Conservation (phyloP, 1,140 invertebrate species). For the Drosophila navojoa region DNA sequence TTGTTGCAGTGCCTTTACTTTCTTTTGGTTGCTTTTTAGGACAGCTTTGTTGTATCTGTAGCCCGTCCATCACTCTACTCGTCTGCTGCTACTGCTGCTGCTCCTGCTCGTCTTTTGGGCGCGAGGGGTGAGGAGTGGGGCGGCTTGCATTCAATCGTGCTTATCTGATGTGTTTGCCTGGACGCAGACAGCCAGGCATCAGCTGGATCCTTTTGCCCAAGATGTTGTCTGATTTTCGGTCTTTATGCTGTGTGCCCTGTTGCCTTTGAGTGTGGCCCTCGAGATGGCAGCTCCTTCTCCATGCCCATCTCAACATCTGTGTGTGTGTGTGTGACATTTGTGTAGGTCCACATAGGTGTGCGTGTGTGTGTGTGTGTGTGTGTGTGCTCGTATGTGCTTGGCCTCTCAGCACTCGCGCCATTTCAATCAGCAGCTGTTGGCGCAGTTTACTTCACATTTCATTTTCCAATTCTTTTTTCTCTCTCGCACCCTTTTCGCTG, state of each 20-base stretch:
- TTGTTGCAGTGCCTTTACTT: conserved; percentile 42
- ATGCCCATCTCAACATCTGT: not conserved
- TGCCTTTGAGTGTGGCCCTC: conserved; percentile 50
- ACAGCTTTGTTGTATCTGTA: conserved; percentile 59
- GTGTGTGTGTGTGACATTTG: not conserved
- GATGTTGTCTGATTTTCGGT: conserved; percentile 79
- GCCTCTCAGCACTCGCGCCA: conserved; percentile 15
- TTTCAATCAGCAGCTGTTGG: conserved; percentile 73
- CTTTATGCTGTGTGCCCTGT: conserved; percentile 58
- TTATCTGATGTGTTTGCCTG: conserved; percentile 68
- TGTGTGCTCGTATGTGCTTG: conserved; percentile 3
- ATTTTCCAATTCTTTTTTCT: conserved; percentile 56
- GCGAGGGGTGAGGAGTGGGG: not conserved
- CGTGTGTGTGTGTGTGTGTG: conserved; percentile 9
- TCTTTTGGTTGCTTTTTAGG: conserved; percentile 57
- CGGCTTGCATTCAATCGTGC: conserved; percentile 67
- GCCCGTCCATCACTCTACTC: not conserved
- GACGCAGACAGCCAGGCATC: conserved; percentile 6
- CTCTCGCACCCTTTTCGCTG: conserved; percentile 8
- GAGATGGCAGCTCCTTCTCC: not conserved
- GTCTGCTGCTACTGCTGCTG: not conserved
- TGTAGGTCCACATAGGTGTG: too few species aligned
- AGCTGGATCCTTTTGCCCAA: conserved; percentile 42
- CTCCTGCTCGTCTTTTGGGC: too few species aligned
- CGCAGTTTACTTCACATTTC: conserved; percentile 53